Base-by-base conservation (phyloP, 1,140 invertebrate genomes). In the Holotrichia oblita region DNA sequence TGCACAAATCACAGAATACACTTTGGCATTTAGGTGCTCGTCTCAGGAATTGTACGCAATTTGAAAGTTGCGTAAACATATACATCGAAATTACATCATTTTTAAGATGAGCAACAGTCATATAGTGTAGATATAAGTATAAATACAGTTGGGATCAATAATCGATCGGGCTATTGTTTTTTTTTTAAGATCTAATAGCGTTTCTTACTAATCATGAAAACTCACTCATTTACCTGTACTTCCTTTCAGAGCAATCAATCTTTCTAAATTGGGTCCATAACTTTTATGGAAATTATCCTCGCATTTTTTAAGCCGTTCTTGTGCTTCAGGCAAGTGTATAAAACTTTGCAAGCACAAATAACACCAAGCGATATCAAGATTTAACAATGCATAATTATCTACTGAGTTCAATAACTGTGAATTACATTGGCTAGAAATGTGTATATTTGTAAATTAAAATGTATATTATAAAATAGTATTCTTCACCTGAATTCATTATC, bases 341-440 rank as follows among this genome's bases (percentile, higher is more conserved):
- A 95, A 88, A 85, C 91, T 94, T 83, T 91, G 89, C 17, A 96
- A 87, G 83, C 91, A 91, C 40, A 95, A 88, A 88, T 96, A 96
- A 86, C 94, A 95, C 95, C 95, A 96, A 4, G 93, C 93, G 80
- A 96, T 94, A 85, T 96, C 94, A 81, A 96, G 87, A 86, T 95
- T 93, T 6, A 96, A 87, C 1, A 95, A 86, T 0, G 93, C 94
- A 88, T 92, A 94, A 84, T 95, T 95, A 85, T 95, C 94, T n/a
- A 95, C 93, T 0, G 88, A 85, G 78, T 91, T 89, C 12, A 96
- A 86, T 42, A 95, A 87, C 40, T 89, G 87, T 0, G 93, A 91
- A 74, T 92, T 88, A 83, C 94, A 95, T 44, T 90, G 90, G 78
- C 92, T 93, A 81, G 12, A 83, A 85, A 73, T 80, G 74, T 78